These are phyloP conservation scores for Dryoscopus gambensis DNA, from an alignment of 2,113 vertebrate species.

Conservation along the genomic window DNA sequence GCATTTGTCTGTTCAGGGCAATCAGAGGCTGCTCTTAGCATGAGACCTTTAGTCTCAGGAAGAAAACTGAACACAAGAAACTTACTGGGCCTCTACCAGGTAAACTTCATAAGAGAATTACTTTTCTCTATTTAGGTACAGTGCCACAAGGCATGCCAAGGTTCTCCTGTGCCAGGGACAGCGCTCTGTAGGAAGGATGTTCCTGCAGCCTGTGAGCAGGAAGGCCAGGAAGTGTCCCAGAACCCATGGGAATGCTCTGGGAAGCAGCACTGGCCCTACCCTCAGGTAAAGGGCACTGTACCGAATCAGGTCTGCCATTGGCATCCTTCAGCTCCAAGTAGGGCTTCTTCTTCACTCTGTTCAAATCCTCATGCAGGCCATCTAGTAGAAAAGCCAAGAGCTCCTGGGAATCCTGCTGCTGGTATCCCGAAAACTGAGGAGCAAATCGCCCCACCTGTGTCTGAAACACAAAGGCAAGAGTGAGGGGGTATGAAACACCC, in stretches of 20 bases:
- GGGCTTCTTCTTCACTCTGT: slow-evolving; percentile 96
- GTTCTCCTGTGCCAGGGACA: not conserved
- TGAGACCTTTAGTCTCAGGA: not conserved
- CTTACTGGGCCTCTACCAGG: not conserved
- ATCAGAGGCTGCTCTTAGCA: not conserved
- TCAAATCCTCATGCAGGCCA: slow-evolving; percentile 95
- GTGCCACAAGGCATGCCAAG: not conserved
- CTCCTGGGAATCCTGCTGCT: slow-evolving; percentile 98
- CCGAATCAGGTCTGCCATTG: slow-evolving; percentile 90
- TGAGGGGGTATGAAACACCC: not conserved
- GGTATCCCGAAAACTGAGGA: slow-evolving; percentile 97
- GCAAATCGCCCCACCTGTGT: slow-evolving; percentile 95
- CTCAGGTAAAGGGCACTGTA: slow-evolving; percentile 32
- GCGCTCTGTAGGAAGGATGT: not conserved
- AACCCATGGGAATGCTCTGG: not conserved
- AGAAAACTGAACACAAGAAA: not conserved
- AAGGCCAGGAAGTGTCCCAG: not conserved
- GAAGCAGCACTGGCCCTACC: not conserved
- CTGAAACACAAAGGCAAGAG: slow-evolving; percentile 60
- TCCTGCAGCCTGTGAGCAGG: not conserved
- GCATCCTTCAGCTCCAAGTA: slow-evolving; percentile 92
- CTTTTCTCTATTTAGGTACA: not conserved
- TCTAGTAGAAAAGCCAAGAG: slow-evolving; percentile 93
- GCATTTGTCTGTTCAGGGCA: not conserved
- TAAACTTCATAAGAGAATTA: not conserved